Evolutionary conservation across 2,797 vertebrate genomes (phyloP), one percentile per base, ranked within the genome.

Genomic region (Remorina albescens): DNA sequence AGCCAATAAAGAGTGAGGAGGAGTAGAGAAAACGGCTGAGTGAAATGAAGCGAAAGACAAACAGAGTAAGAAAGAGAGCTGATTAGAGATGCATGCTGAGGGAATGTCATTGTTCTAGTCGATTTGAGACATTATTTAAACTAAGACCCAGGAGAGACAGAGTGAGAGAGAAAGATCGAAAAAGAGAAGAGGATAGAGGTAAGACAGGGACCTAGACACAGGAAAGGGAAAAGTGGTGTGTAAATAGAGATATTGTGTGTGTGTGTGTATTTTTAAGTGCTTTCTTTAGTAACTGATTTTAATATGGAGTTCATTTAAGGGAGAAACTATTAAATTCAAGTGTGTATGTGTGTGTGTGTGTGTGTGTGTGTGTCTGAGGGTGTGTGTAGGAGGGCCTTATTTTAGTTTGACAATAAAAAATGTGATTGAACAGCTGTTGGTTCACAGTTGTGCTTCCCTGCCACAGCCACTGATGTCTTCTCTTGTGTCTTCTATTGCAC

Each of bases 41-140:
- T 77, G 82, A 87, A 91, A 91, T 78, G 85, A 84, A 89, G 89
- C 64, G 26, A 82, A 90, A 88, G 82, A 82, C 81, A 91, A 89
- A 91, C 83, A 89, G 75, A 88, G 80, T 86, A 71, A 82, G 87
- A 91, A 82, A 86, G 71, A 74, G 68, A 86, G 83, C 88, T 90
- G 88, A 91, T 92, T 91, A 91, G 80, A 88, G 84, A 90, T 92
- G 91, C 88, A 87, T 90, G 88, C 88, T 89, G 75, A 74, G 90
- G 89, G 91, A 92, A 90, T 90, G 90, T 92, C 86, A 90, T 91
- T 93, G 90, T 92, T 92, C 88, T 89, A 91, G 88, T 93, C 88
- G 84, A 92, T 92, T 92, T 91, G 86, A 92, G 91, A 88, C 83
- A 89, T 91, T 91, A 88, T 92, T 92, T 91, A 86, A 89, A 92